A percentile compares a stretch with the other conserved stretches of the same genome.
These are phyloP conservation scores for Caenorhabditis remanei DNA, from an alignment of 1,140 invertebrate species.

Conservation along the genomic window DNA sequence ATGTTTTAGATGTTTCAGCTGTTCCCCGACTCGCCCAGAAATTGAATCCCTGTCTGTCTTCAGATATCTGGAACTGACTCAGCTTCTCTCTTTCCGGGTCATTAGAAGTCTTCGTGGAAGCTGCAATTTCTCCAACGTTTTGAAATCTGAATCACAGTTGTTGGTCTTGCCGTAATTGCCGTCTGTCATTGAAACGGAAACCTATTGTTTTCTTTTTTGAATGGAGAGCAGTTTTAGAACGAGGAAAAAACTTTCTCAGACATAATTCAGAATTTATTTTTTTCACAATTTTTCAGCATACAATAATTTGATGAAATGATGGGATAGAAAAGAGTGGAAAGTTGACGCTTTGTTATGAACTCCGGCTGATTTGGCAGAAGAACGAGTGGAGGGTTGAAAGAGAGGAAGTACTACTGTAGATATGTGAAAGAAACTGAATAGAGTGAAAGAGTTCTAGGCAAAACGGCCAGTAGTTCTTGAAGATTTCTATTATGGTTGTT, in stretches of 20 bases:
- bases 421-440: slow-evolving; percentile 38
- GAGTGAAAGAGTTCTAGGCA: neutral
- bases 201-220: slow-evolving; percentile 32
- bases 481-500: neutral
- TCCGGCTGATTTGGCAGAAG: slow-evolving; percentile 52
- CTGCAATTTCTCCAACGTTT: slow-evolving; percentile 91
- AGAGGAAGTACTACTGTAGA: slow-evolving; percentile 3
- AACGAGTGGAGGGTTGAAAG: neutral
- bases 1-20: neutral
- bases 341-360: slow-evolving; percentile 32
- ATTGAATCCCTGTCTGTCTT: neutral
- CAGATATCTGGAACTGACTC: neutral
- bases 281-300: slow-evolving; percentile 36
- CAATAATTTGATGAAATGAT: neutral
- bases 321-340: neutral
- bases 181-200: slow-evolving; percentile 14
- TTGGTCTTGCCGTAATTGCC: slow-evolving; percentile 3
- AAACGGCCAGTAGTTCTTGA: slow-evolving; percentile 32
- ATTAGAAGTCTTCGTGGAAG: neutral
- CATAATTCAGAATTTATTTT: slow-evolving; percentile 30
- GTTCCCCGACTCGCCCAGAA: neutral
- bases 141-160: slow-evolving; percentile 45
- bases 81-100: neutral
- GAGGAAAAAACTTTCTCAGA: neutral
- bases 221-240: neutral